Evolutionary conservation across 2,797 vertebrate genomes (phyloP), one percentile per base, ranked within the genome.

Genomic region (Darevskia mixta): DNA sequence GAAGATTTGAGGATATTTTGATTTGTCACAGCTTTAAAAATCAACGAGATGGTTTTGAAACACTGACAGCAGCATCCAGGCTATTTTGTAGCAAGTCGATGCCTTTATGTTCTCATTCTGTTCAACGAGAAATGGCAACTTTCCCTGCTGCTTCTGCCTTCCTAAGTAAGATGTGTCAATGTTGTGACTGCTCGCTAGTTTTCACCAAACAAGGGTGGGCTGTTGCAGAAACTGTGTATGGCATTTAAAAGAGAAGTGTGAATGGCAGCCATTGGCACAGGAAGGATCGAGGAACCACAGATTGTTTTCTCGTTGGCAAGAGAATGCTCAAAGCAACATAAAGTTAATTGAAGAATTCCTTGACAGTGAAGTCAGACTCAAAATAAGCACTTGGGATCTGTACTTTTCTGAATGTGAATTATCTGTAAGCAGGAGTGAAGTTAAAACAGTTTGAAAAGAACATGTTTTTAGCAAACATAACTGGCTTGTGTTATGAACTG

Each of bases 281-380:
- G 88, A 78, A 96, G 90, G 91, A 95, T 89, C 91, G 94, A 96
- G 94, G 95, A 96, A 95, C 95, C 94, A 95, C 96, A 96, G 94
- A 96, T 96, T 97, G 94, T 97, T 97, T 97, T 97, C 94, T 96
- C 93, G 18, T 94, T 97, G 94, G 93, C 93, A 96, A 91, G 96
- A 96, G 95, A 96, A 83, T 69, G 93, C 96, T 95, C 95, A 95
- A 95, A 97, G 96, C 96, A 97, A 96, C 25, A 92, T 97, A 97
- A 97, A 98, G 95, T 97, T 96, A 96, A 96, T 97, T 97, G 97
- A 97, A 98, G 97, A 98, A 98, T 98, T 98, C 97, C 96, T 98
- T 95, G 90, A 96, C 96, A 91, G 96, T 98, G 96, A 98, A 97
- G 97, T 98, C 96, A 98, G 96, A 94, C 96, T 96, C 89, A 96